phyloP scores from a whole-genome alignment of 1,140 invertebrate species.

The Macrotrachela quadricornifera region DNA sequence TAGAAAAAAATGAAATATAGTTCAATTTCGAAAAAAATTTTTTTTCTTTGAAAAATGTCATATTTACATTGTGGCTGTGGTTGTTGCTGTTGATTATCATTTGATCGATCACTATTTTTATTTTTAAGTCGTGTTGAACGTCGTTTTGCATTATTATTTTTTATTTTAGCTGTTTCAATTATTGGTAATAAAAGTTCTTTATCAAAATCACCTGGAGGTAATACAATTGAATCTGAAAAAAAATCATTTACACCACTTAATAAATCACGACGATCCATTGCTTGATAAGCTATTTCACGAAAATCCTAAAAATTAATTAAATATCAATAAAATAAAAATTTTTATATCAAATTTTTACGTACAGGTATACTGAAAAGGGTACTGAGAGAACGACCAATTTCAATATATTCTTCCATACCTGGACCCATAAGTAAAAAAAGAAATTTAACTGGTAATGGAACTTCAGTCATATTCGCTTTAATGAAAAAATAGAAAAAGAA shows the following conservation, averaged over 20 bases:
- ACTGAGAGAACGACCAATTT: constrained; percentile 6
- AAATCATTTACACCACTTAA: constrained; percentile 80
- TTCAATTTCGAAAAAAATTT: too few species aligned
- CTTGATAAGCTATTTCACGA: constrained; percentile 69
- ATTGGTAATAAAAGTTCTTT: constrained; percentile 67
- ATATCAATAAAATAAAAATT: neutral
- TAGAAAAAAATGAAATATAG: too few species aligned
- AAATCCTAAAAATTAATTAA: constrained; percentile 40
- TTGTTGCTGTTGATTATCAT: too few species aligned
- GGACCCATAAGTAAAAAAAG: neutral
- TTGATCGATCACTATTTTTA: too few species aligned
- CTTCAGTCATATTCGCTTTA: too few species aligned
- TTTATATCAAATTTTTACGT: neutral
- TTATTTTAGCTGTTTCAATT: constrained; percentile 38
- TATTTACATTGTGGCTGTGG: too few species aligned
- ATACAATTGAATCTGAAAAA: constrained; percentile 76
- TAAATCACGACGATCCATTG: constrained; percentile 57
- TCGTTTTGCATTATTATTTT: constrained; percentile 11
- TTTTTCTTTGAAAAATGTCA: too few species aligned
- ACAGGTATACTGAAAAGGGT: constrained; percentile 1
- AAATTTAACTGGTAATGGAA: too few species aligned
- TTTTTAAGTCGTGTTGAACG: neutral
- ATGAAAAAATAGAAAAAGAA: too few species aligned
- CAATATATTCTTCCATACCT: constrained; percentile 1
- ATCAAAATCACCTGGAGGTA: constrained; percentile 84